Conservation (phyloP, 1,140 invertebrate genomes). For the Drosophila ficusphila region DNA sequence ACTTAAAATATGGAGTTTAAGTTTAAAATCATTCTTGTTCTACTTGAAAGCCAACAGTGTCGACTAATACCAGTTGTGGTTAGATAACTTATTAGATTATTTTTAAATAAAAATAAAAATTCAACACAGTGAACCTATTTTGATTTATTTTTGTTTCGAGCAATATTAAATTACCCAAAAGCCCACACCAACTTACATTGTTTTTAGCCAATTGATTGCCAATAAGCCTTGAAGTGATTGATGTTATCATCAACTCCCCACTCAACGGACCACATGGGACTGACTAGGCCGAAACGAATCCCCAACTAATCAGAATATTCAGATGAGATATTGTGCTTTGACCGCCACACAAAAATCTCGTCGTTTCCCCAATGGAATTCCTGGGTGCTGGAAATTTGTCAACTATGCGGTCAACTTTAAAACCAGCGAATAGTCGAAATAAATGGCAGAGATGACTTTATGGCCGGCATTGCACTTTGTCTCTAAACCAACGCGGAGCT, state of each 20-base stretch:
- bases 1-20: too few relatives aligned
- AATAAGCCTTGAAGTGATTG: slow-evolving; percentile 5
- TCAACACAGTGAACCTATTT: too few relatives aligned
- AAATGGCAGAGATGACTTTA: slow-evolving; percentile 79
- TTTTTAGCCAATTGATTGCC: slow-evolving; percentile 23
- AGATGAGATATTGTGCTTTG: slow-evolving; percentile 22
- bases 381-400: slow-evolving; percentile 56
- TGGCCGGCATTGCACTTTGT: slow-evolving; percentile 70
- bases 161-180: too few relatives aligned
- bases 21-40: too few relatives aligned
- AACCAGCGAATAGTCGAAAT: slow-evolving; percentile 70
- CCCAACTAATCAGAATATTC: slow-evolving; percentile 38
- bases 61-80: too few relatives aligned
- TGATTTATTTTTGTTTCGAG: too few relatives aligned
- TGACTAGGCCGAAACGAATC: background rate
- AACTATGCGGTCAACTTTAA: slow-evolving; percentile 71
- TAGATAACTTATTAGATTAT: too few relatives aligned
- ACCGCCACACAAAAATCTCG: slow-evolving; percentile 28
- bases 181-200: too few relatives aligned
- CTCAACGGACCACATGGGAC: background rate
- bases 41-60: too few relatives aligned
- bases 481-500: slow-evolving; percentile 43
- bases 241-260: background rate
- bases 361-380: slow-evolving; percentile 23
- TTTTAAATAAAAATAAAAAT: too few relatives aligned